phyloP scores from a whole-genome alignment of 1,140 invertebrate species.

The Drosophila tropicalis region DNA sequence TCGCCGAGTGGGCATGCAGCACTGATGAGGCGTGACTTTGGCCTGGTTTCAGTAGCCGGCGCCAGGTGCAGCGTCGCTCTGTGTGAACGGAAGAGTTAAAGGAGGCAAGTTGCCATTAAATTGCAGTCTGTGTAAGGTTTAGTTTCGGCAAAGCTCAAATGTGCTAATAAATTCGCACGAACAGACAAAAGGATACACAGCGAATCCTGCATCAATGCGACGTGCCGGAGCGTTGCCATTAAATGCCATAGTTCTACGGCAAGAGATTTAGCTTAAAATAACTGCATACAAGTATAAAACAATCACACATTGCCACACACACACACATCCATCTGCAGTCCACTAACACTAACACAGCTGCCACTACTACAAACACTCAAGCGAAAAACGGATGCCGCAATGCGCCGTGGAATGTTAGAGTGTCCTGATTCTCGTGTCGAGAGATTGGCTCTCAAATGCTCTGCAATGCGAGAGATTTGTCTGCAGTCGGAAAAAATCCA shows the following conservation, averaged over 20 bases:
- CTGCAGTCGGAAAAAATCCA: slow-evolving; percentile 42
- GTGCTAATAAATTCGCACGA: slow-evolving; percentile 58
- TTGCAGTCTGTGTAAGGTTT: slow-evolving; percentile 24
- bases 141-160: slow-evolving; percentile 50
- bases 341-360: slow-evolving; percentile 16
- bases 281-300: slow-evolving; percentile 51
- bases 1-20: slow-evolving; percentile 88
- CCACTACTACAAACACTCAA: slow-evolving; percentile 23
- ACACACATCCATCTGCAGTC: not conserved
- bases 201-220: slow-evolving; percentile 25
- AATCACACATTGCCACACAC: slow-evolving; percentile 21
- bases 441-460: slow-evolving; percentile 37
- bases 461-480: slow-evolving; percentile 41
- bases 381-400: slow-evolving; percentile 35
- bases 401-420: slow-evolving; percentile 22
- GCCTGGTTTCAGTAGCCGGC: slow-evolving; percentile 84
- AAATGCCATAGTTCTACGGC: slow-evolving; percentile 50
- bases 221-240: slow-evolving; percentile 46
- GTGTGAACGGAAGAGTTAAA: slow-evolving; percentile 67
- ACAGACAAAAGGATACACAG: not conserved
- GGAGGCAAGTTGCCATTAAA: slow-evolving; percentile 24
- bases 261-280: slow-evolving; percentile 68
- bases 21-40: slow-evolving; percentile 84
- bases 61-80: slow-evolving; percentile 88
- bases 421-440: slow-evolving; percentile 7